Evolutionary conservation across 2,797 vertebrate genomes (phyloP).

Genomic region (Coccyzus lansbergi): DNA sequence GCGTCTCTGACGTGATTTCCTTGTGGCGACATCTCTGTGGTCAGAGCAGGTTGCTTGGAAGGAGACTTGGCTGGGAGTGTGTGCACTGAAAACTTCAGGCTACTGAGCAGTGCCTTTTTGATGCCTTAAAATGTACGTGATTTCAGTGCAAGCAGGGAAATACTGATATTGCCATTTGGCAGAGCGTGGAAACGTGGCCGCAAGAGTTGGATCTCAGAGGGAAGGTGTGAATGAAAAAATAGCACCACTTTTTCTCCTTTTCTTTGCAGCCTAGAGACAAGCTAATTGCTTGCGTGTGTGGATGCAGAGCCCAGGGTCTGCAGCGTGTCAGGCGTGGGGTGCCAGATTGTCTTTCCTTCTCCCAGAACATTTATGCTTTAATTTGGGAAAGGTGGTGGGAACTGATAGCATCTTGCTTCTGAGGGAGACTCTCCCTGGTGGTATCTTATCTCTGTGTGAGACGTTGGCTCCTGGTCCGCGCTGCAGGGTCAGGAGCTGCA

Average conservation of each 20-base stretch:
- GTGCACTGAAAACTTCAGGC: background rate
- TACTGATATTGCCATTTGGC: background rate
- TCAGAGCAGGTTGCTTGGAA: background rate
- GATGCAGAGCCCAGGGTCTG: background rate
- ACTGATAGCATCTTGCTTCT: background rate
- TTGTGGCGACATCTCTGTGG: background rate
- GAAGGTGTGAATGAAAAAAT: constrained; percentile 24
- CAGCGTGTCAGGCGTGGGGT: background rate
- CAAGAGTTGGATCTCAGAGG: background rate
- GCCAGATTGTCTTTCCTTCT: constrained; percentile 28
- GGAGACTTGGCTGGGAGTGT: background rate
- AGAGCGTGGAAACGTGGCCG: background rate
- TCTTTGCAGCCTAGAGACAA: background rate
- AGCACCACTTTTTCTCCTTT: background rate
- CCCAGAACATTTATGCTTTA: background rate
- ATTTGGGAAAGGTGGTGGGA: background rate
- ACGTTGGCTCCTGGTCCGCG: background rate
- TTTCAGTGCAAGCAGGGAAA: background rate
- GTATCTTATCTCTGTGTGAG: background rate
- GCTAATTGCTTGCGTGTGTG: background rate
- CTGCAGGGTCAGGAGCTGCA: background rate
- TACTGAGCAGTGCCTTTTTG: background rate
- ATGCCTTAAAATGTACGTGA: background rate
- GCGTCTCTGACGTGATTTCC: background rate
- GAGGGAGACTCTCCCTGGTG: background rate